phyloP scores from a whole-genome alignment of 2,113 vertebrate genomes.

The Dasypus novemcinctus region DNA sequence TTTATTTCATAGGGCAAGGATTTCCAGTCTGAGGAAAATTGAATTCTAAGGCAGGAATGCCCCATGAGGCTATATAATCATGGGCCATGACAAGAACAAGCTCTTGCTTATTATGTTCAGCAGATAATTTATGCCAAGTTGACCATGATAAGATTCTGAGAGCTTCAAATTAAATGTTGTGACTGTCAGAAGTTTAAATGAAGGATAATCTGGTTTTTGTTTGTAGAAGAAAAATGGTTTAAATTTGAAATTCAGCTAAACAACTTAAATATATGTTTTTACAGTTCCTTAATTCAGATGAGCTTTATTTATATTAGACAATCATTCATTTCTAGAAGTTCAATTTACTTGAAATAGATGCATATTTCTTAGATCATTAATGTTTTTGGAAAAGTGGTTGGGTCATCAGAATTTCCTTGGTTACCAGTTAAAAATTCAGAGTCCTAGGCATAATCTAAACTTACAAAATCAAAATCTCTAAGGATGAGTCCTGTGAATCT shows the following conservation, averaged over 20 bases:
- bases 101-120: not conserved
- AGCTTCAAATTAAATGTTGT: not conserved
- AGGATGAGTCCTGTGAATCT: not conserved
- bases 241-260: slow-evolving; percentile 2
- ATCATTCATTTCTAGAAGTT: not conserved
- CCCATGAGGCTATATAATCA: not conserved
- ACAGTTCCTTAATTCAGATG: not conserved
- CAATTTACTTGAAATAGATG: not conserved
- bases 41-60: not conserved
- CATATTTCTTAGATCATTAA: not conserved
- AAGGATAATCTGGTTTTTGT: not conserved
- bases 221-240: not conserved
- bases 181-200: not conserved
- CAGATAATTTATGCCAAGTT: not conserved
- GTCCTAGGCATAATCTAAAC: not conserved
- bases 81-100: not conserved
- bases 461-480: not conserved
- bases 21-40: not conserved
- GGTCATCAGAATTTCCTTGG: not conserved
- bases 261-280: not conserved
- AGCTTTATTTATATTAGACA: not conserved
- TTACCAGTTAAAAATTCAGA: not conserved
- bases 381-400: not conserved
- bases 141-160: not conserved
- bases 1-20: not conserved